phyloP scores from a whole-genome alignment of 1,140 invertebrate genomes.

The Asobara japonica region DNA sequence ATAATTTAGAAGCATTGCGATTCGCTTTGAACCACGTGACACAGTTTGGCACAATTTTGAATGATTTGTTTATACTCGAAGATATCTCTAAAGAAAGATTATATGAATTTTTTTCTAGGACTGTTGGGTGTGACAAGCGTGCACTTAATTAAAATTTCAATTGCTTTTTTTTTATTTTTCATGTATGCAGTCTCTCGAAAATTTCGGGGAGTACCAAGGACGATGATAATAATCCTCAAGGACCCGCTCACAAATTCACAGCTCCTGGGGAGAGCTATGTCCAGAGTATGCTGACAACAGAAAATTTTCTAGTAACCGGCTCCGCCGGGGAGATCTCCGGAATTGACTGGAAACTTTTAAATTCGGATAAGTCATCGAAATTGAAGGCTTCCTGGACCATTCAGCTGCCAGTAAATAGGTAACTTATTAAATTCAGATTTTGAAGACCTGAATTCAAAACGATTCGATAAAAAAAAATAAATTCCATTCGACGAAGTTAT shows the following conservation, averaged over 20 bases:
- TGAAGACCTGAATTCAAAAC: no score
- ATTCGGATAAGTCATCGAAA: conserved; percentile 72
- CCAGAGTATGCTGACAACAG: conserved; percentile 76
- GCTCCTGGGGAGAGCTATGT: conserved; percentile 72
- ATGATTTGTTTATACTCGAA: no score
- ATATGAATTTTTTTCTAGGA: no score
- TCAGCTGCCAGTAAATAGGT: conserved; percentile 73
- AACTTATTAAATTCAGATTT: no score
- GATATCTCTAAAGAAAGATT: no score
- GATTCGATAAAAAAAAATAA: no score
- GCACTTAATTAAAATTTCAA: not conserved
- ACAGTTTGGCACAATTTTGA: no score
- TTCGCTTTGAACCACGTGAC: no score
- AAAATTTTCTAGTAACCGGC: conserved; percentile 80
- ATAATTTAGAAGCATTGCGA: no score
- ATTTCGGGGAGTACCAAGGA: conserved; percentile 66
- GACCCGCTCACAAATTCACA: conserved; percentile 70
- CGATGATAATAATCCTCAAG: conserved; percentile 67
- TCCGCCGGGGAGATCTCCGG: conserved; percentile 78
- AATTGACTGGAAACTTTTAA: conserved; percentile 78
- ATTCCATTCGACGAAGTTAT: no score
- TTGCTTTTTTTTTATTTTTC: conserved; percentile 50
- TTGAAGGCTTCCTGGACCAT: conserved; percentile 74
- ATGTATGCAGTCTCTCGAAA: conserved; percentile 72
- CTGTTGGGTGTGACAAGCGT: no score